These are phyloP conservation scores for Chaetura pelagica DNA, from an alignment of 2,113 vertebrate genomes.

Conservation along the genomic window DNA sequence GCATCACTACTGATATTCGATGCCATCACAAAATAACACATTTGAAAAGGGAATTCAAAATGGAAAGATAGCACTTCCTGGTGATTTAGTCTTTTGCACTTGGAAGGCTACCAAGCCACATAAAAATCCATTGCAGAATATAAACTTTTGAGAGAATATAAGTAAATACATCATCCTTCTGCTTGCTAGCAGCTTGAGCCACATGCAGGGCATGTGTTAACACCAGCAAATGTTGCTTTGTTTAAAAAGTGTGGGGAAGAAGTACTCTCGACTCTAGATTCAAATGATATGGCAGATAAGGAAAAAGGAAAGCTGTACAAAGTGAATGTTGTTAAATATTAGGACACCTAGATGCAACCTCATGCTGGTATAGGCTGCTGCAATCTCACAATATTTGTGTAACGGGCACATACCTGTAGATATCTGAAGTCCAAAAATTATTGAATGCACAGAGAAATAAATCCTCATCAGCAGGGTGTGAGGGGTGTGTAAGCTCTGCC, in stretches of 20 bases:
- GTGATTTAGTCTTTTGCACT: slow-evolving; percentile 58
- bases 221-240: neutral
- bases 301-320: neutral
- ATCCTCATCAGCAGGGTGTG: neutral
- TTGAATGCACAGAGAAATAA: neutral
- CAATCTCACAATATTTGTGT: neutral
- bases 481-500: neutral
- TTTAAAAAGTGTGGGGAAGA: neutral
- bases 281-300: neutral
- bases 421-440: neutral
- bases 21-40: slow-evolving; percentile 55
- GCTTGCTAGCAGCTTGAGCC: slow-evolving; percentile 4
- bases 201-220: neutral
- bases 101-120: slow-evolving; percentile 61
- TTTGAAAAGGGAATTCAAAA: slow-evolving; percentile 44
- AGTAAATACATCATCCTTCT: slow-evolving; percentile 47
- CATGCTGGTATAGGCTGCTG: neutral
- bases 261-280: neutral
- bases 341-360: neutral
- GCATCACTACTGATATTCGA: slow-evolving; percentile 50
- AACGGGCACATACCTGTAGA: neutral
- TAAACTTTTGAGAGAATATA: neutral
- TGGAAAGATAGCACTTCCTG: slow-evolving; percentile 49
- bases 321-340: neutral
- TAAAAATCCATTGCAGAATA: slow-evolving; percentile 35